Percentiles rank a stretch among this genome's conserved stretches.
Conservation (phyloP, 2,888 invertebrate genomes). For the Isoperla grammatica region DNA sequence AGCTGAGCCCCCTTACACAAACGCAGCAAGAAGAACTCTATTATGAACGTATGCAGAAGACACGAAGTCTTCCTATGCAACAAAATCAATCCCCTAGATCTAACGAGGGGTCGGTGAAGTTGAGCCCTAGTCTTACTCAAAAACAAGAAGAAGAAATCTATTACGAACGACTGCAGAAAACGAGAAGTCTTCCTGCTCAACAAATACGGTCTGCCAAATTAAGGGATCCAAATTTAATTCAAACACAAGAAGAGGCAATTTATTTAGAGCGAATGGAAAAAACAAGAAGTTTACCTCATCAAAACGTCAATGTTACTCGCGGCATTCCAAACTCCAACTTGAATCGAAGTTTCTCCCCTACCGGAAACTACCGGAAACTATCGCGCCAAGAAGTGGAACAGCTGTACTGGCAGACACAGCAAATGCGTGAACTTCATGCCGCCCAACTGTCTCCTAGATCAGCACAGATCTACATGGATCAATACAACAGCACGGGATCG, state of each 20-base stretch:
- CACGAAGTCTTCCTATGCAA: not conserved
- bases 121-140: not conserved
- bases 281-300: not conserved
- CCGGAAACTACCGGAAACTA: constrained; percentile 17
- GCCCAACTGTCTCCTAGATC: constrained; percentile 17
- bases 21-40: not conserved
- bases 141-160: constrained; percentile 3
- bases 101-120: not conserved
- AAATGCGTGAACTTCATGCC: constrained; percentile 9
- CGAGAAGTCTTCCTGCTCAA: not conserved
- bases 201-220: not conserved
- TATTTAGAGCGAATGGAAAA: not conserved
- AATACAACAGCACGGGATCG: constrained; percentile 17
- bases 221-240: not conserved
- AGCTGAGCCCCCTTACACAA: not conserved
- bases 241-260: constrained; percentile 4
- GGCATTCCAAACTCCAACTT: constrained; percentile 1
- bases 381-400: constrained; percentile 26
- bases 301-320: not conserved
- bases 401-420: constrained; percentile 26
- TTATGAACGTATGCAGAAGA: not conserved
- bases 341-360: not conserved
- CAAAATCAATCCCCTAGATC: not conserved
- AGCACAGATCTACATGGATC: constrained; percentile 1
- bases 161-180: not conserved